Evolutionary conservation across 2,888 invertebrate species (phyloP).

Genomic region (Mycalesis mineus): DNA sequence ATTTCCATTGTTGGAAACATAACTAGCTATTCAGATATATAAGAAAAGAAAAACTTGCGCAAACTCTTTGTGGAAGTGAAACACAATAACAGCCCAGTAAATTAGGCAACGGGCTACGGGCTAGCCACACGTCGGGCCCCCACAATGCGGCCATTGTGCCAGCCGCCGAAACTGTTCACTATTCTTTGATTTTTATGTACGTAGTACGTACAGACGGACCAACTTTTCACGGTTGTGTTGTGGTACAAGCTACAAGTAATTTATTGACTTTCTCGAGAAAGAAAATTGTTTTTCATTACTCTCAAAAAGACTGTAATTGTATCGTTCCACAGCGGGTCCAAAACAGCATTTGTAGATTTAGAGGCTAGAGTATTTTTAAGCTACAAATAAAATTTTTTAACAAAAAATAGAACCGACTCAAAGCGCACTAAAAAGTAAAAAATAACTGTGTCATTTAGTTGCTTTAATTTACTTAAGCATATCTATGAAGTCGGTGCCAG

Average conservation of each 20-base stretch:
- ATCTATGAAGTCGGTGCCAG: no score
- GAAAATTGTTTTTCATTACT: no score
- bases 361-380: no score
- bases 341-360: no score
- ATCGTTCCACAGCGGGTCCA: no score
- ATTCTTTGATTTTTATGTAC: slow-evolving; percentile 36
- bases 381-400: no score
- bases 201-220: slow-evolving; percentile 16
- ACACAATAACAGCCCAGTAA: slow-evolving; percentile 16
- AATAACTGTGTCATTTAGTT: no score
- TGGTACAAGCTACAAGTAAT: slow-evolving; percentile 23
- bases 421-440: no score
- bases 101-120: no score
- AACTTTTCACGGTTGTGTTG: slow-evolving; percentile 30
- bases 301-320: no score
- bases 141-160: slow-evolving; percentile 30
- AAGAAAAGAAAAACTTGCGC: slow-evolving; percentile 21
- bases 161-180: slow-evolving; percentile 32
- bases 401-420: no score
- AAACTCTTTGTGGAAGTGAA: not conserved
- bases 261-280: not conserved
- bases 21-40: not conserved
- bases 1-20: not conserved
- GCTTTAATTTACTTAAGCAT: no score
- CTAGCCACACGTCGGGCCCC: slow-evolving; percentile 19